phyloP scores from a whole-genome alignment of 1,140 invertebrate species.

The Tetramorium simillimum region DNA sequence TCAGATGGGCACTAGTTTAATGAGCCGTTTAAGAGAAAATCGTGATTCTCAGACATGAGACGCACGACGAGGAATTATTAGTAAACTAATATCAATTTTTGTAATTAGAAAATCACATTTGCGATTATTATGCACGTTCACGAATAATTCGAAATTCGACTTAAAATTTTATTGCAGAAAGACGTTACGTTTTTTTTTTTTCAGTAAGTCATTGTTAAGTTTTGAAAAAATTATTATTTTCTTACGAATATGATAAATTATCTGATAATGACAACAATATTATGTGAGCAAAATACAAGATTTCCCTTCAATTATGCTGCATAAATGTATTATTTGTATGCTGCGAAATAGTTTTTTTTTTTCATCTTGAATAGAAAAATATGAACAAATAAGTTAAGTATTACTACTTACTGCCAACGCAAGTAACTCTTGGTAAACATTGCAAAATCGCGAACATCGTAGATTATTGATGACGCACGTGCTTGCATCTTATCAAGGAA shows the following conservation, averaged over 20 bases:
- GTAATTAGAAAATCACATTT: background rate
- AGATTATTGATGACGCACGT: constrained; percentile 13
- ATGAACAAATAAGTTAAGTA: constrained; percentile 22
- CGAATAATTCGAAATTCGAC: background rate
- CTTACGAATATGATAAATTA: background rate
- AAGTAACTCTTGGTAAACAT: constrained; percentile 32
- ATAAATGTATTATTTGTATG: background rate
- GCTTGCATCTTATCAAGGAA: constrained; percentile 34
- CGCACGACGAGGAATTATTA: too few species aligned
- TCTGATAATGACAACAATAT: background rate
- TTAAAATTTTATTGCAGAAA: background rate
- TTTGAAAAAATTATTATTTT: background rate
- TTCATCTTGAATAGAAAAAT: background rate
- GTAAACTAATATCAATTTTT: background rate
- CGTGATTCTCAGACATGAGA: too few species aligned
- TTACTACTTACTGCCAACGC: background rate
- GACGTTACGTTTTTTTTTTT: background rate
- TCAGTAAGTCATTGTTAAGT: background rate
- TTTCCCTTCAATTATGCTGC: background rate
- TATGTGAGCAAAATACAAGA: background rate
- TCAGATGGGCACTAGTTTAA: too few species aligned
- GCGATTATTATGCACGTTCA: background rate
- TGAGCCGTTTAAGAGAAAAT: too few species aligned
- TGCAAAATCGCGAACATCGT: constrained; percentile 31
- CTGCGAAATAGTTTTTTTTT: background rate